Evolutionary conservation across 1,140 invertebrate genomes (phyloP), one percentile per base, ranked within the genome.

Genomic region (Mylabris phalerata): DNA sequence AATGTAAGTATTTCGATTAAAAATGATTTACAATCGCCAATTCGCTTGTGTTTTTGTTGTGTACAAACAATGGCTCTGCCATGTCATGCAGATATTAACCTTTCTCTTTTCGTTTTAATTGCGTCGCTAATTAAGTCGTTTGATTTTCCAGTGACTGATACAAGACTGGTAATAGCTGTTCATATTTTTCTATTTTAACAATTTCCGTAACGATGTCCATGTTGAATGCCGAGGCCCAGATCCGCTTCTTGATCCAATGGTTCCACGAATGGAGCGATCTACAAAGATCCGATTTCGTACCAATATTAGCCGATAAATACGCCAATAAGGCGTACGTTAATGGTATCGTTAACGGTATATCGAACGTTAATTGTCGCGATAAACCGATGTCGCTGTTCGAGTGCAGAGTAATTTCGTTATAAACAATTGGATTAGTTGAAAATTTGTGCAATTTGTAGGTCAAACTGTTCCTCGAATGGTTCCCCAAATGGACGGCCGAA

Each of bases 251-350:
- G 51, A 73, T 89, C 38, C 84, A 89, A 70, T 95, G 92, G 92
- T 95, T 95, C 73, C 79, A 83, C 67, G 89, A 93, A 71, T 94
- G 90, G 83, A 93, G 89, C 69, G 86, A 90, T 65, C 80, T 93
- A 75, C 90, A 95, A 73, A 79, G 88, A 50, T 82, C 83, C 58
- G 90, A 94, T 72, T 94, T 95, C 73, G 67, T 93, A 38, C 83
- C 85, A 19, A 80, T 93, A 50, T 74, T 93, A 10, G 76, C 89
- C 40, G 85, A 89, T 59, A 84, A 83, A 62, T 79, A 85, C 50
- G 75, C 80, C 32, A 78, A 80, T 49, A 77, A 77, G 32, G 72
- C 73, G 26, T 80, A 86, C 66, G 79, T 89, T 0, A 90, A 92
- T 71, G 86, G 89, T 48, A 74, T 93, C 25, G 82, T 88, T 9